Base-by-base conservation (phyloP, 2,888 invertebrate genomes). In the Ophion ellenae region DNA sequence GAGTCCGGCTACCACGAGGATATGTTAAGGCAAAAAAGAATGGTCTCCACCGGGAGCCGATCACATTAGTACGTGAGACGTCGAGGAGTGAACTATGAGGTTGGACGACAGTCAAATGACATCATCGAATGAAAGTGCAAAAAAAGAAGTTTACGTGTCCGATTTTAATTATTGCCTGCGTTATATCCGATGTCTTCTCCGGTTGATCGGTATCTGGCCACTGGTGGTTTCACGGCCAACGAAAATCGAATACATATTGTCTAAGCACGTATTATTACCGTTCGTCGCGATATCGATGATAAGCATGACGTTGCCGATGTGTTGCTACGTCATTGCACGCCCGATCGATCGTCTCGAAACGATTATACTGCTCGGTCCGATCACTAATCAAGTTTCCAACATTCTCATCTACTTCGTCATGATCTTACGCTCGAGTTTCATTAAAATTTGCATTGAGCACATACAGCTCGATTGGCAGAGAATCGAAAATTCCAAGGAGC, bases 381-480 rank as follows among this genome's bases (percentile, higher is more conserved):
- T 83, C 5, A 40, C 59, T 3, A 28, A 20, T 66, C 66, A 74
- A 45, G 45, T 28, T 9, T 36, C 45, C 17, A 81, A 81, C 24
- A 24, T 74, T 10, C 45, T 81, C 6, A 67, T 66, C 32, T 45
- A 64, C 53, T 36, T 53, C 53, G 14, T 45, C 11, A 47, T 81
- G 24, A 11, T 81, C 2, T 59, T 70, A 20, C 84, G 76, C 14
- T 59, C 70, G 32, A n/a, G 57, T n/a, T 2, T 70, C 10, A 32
- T 84, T 0, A 75, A 71, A 28, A 20, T 20, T 32, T 84, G 84
- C 36, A 3, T 84, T 0, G 14, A 76, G 20, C 84, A 81, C 47
- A 84, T 84, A 32, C 40, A 80, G 14, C 5, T 10, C 1, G 84
- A 76, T 76, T 84, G 84, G 84, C 32, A 24, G n/a, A 66, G 36